Conservation (phyloP, 2,797 vertebrate species). For the Mallotus villosus region DNA sequence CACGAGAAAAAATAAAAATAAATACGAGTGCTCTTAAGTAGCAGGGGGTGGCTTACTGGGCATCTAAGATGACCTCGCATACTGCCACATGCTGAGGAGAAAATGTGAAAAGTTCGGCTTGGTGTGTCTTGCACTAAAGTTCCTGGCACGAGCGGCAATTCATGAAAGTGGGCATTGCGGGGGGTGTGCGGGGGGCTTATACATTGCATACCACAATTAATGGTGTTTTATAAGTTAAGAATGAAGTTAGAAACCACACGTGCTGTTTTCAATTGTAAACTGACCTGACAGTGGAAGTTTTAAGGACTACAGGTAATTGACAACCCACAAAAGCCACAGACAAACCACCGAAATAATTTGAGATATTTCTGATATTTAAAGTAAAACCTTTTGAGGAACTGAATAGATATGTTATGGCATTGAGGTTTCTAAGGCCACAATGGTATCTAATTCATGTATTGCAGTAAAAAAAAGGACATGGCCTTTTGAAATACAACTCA, state of each 20-base stretch:
- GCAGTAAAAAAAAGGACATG: too few relatives aligned
- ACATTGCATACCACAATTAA: not conserved
- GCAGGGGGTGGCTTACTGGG: conserved; percentile 48
- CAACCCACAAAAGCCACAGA: not conserved
- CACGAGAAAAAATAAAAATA: conserved; percentile 68
- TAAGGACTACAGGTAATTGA: too few relatives aligned
- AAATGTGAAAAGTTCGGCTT: conserved; percentile 75
- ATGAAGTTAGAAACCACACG: conserved; percentile 18
- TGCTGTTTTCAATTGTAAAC: not conserved
- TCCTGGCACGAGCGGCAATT: conserved; percentile 34
- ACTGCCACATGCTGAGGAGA: conserved; percentile 69
- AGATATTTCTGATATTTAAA: not conserved
- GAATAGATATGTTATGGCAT: not conserved
- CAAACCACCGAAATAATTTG: not conserved
- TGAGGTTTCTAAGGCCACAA: not conserved
- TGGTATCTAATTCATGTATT: not conserved
- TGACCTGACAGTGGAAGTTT: too few relatives aligned
- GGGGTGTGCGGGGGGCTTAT: not conserved
- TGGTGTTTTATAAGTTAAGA: not conserved
- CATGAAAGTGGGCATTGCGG: conserved; percentile 17
- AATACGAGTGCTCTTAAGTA: conserved; percentile 66
- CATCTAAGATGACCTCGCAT: conserved; percentile 58
- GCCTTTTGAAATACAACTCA: too few relatives aligned
- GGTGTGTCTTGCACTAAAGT: conserved; percentile 26
- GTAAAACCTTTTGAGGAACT: not conserved